A percentile compares a stretch with the other conserved stretches of the same genome.
Evolutionary conservation across 2,113 vertebrate genomes (phyloP).

Genomic region (Propithecus coquereli): DNA sequence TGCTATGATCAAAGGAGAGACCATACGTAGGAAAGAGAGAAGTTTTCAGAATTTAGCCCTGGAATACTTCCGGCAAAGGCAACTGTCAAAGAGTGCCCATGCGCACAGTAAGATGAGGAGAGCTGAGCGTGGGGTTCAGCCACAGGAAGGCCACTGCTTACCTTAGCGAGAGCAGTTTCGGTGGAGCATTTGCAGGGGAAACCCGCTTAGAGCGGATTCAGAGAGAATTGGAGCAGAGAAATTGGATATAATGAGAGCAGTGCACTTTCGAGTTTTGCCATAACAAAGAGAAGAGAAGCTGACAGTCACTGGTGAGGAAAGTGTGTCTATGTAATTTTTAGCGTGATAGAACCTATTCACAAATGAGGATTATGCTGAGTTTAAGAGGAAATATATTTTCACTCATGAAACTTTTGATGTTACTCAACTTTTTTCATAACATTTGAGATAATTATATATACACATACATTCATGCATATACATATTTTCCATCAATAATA

Average conservation of each 20-base stretch:
- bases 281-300: neutral
- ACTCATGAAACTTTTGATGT: neutral
- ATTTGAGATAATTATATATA: neutral
- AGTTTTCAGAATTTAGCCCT: neutral
- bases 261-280: neutral
- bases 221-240: neutral
- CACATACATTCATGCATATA: neutral
- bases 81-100: neutral
- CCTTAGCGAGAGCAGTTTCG: neutral
- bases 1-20: neutral
- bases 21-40: neutral
- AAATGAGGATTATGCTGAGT: neutral
- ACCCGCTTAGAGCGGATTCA: neutral
- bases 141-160: neutral
- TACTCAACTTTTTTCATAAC: neutral
- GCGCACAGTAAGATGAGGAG: neutral
- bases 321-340: neutral
- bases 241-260: neutral
- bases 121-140: neutral
- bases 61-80: neutral
- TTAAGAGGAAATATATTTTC: neutral
- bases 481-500: neutral
- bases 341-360: neutral
- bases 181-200: neutral
- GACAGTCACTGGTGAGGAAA: neutral